phyloP scores from a whole-genome alignment of 2,113 vertebrate genomes.

The Onychostoma macrolepis region DNA sequence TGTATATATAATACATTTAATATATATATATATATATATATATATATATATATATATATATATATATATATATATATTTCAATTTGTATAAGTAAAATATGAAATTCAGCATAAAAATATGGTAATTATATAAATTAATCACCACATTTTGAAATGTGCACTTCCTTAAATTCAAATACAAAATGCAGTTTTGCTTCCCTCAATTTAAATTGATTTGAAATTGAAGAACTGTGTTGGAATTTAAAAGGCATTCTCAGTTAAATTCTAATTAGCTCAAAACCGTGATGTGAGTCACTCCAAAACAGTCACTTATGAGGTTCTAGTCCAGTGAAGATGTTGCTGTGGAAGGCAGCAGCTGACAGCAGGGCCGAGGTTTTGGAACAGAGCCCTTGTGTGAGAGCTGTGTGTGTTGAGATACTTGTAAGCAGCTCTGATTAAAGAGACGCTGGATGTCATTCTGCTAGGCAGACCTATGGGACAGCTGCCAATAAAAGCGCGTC shows the following conservation, averaged over 20 bases:
- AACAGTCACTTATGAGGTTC: neutral
- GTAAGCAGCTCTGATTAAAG: conserved; percentile 34
- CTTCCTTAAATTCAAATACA: neutral
- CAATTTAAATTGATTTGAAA: neutral
- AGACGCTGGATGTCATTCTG: conserved; percentile 22
- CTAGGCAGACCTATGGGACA: conserved; percentile 19
- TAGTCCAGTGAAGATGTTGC: neutral
- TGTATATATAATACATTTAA: no score
- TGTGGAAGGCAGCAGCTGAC: neutral
- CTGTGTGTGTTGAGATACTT: conserved; percentile 1
- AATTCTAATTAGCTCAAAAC: neutral
- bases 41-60: no score
- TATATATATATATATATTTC: no score
- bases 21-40: no score
- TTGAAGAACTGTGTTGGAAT: neutral
- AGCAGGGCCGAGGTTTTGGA: neutral
- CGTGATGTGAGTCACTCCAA: neutral
- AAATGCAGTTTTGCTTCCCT: neutral
- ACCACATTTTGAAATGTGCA: no score
- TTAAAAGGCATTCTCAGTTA: neutral
- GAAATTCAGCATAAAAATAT: no score
- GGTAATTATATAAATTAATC: no score
- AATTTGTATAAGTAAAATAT: no score
- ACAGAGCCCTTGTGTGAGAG: neutral
- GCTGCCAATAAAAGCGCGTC: conserved; percentile 36